These are phyloP conservation scores for Heliconius melpomene DNA, from an alignment of 1,140 invertebrate species.

Conservation along the genomic window DNA sequence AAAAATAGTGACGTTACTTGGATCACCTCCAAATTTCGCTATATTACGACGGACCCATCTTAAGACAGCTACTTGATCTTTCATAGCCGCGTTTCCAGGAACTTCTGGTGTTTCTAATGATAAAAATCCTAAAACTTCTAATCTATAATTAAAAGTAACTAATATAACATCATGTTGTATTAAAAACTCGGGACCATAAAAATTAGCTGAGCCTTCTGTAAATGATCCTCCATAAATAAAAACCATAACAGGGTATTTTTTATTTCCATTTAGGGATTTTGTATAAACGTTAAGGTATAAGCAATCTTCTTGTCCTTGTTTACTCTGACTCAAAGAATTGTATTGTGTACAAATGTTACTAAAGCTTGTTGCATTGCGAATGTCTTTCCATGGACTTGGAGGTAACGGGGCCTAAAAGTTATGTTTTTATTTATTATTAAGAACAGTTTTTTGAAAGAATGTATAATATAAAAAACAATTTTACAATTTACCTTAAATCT, in stretches of 20 bases:
- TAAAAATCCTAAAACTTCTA: slow-evolving; percentile 84
- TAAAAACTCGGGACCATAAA: slow-evolving; percentile 83
- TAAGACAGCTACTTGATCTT: slow-evolving; percentile 82
- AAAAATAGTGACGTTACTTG: slow-evolving; percentile 86
- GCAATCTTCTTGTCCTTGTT: slow-evolving; percentile 76
- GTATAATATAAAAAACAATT: not conserved
- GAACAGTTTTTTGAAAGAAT: not conserved
- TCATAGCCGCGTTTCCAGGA: slow-evolving; percentile 84
- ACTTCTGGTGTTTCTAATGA: slow-evolving; percentile 79
- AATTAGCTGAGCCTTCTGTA: slow-evolving; percentile 74
- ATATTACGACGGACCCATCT: slow-evolving; percentile 71
- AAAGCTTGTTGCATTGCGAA: slow-evolving; percentile 71
- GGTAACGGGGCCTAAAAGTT: slow-evolving; percentile 74
- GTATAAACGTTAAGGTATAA: slow-evolving; percentile 84
- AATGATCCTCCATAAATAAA: slow-evolving; percentile 84
- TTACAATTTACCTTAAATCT: slow-evolving; percentile 63
- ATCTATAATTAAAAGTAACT: slow-evolving; percentile 85
- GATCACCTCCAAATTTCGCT: slow-evolving; percentile 86
- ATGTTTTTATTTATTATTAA: not conserved
- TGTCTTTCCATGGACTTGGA: slow-evolving; percentile 72
- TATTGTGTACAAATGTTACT: slow-evolving; percentile 63
- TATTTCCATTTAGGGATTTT: slow-evolving; percentile 35
- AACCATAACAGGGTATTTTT: slow-evolving; percentile 78
- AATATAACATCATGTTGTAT: slow-evolving; percentile 84
- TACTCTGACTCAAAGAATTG: slow-evolving; percentile 49